Percentiles rank a stretch among this genome's conserved stretches.
phyloP scores from a whole-genome alignment of 2,888 invertebrate species.

The Cryptophagus acutangulus region DNA sequence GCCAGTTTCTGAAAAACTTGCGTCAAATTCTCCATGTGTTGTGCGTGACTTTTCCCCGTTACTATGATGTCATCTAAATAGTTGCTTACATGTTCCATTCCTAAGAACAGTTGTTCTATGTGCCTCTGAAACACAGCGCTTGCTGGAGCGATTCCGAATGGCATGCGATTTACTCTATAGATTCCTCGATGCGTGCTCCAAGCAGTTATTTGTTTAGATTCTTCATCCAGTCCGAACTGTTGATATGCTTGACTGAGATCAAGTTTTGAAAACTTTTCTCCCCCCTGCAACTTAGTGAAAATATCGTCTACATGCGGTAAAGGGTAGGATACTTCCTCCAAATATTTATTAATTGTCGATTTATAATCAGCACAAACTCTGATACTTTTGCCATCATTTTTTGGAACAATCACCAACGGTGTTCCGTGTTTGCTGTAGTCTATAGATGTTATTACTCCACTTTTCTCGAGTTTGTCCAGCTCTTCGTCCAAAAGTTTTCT shows the following conservation, averaged over 20 bases:
- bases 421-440: constrained; percentile 6
- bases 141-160: constrained; percentile 4
- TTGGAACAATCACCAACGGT: constrained; percentile 9
- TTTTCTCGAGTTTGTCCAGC: constrained; percentile 1
- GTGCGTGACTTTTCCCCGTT: constrained; percentile 20
- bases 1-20: constrained; percentile 21
- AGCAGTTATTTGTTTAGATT: neutral
- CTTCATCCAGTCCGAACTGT: neutral
- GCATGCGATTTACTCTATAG: neutral
- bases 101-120: constrained; percentile 6
- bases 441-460: constrained; percentile 5
- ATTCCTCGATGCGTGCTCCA: neutral
- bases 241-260: constrained; percentile 4
- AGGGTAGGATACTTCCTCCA: neutral
- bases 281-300: constrained; percentile 1
- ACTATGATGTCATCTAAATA: constrained; percentile 34
- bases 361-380: constrained; percentile 9
- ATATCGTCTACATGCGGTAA: neutral
- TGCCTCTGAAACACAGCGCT: neutral
- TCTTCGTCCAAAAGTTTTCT: constrained; percentile 8
- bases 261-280: constrained; percentile 3
- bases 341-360: neutral
- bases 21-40: constrained; percentile 23
- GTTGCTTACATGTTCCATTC: constrained; percentile 24
- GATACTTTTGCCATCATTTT: constrained; percentile 9